These are phyloP conservation scores for Falcaria lacertinaria DNA, from an alignment of 2,888 invertebrate species.

Conservation along the genomic window DNA sequence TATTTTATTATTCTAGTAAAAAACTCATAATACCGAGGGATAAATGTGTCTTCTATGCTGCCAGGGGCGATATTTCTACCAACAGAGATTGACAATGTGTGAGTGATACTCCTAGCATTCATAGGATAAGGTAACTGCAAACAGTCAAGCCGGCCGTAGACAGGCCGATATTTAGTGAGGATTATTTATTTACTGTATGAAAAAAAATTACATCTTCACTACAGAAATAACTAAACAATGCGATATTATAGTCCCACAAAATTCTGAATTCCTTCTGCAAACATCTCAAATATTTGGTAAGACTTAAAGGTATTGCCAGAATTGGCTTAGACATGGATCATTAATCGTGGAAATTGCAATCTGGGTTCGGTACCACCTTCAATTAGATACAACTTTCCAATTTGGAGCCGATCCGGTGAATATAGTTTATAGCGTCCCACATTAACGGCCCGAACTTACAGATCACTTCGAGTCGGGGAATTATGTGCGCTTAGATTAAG, in stretches of 20 bases:
- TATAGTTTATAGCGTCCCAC: conserved; percentile 17
- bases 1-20: too few species aligned
- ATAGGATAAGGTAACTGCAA: conserved; percentile 2
- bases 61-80: too few species aligned
- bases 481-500: background rate
- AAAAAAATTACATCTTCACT: too few species aligned
- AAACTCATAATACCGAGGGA: background rate
- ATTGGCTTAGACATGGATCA: conserved; percentile 73
- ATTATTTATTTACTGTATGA: too few species aligned
- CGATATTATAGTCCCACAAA: too few species aligned
- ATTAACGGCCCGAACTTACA: conserved; percentile 18
- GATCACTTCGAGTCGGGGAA: background rate
- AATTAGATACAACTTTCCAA: conserved; percentile 70
- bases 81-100: too few species aligned
- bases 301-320: conserved; percentile 48
- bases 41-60: too few species aligned
- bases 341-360: conserved; percentile 74
- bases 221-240: too few species aligned
- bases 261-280: conserved; percentile 2
- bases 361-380: conserved; percentile 53
- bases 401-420: conserved; percentile 58
- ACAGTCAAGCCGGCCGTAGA: too few species aligned
- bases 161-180: too few species aligned
- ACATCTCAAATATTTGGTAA: conserved; percentile 52
- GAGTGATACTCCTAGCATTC: background rate